phyloP scores from a whole-genome alignment of 2,113 vertebrate species.

The Patagioenas fasciata region DNA sequence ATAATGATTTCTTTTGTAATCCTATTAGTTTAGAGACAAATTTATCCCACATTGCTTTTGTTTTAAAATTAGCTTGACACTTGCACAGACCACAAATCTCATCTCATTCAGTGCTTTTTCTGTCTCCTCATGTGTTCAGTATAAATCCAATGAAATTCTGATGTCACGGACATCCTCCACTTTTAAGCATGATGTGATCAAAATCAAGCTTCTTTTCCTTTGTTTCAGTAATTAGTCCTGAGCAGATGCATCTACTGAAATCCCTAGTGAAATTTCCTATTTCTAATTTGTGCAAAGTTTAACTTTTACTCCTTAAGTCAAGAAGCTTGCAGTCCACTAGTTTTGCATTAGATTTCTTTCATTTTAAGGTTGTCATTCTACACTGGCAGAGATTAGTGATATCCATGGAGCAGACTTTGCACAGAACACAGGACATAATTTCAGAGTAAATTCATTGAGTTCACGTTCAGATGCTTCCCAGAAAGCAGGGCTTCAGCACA shows the following conservation, averaged over 20 bases:
- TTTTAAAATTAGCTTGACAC: not conserved
- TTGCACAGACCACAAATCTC: not conserved
- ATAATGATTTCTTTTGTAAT: not conserved
- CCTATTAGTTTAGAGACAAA: not conserved
- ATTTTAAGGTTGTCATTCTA: not conserved
- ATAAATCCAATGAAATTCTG: not conserved
- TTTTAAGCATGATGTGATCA: not conserved
- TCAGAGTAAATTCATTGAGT: not conserved
- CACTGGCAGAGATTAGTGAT: not conserved
- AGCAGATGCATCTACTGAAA: not conserved
- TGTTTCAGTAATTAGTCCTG: not conserved
- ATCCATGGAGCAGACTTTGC: not conserved
- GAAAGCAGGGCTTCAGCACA: not conserved
- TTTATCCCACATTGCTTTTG: not conserved
- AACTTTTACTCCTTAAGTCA: not conserved
- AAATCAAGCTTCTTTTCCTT: not conserved
- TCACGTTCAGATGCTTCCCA: not conserved
- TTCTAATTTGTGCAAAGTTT: not conserved
- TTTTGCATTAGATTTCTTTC: not conserved
- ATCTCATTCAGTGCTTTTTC: not conserved
- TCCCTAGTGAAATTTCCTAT: not conserved
- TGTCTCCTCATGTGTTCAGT: not conserved
- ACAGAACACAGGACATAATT: not conserved
- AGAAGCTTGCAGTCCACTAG: accelerated
- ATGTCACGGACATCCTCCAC: not conserved